Evolutionary conservation across 2,888 invertebrate species (phyloP).

Genomic region (Campoplex capitator): DNA sequence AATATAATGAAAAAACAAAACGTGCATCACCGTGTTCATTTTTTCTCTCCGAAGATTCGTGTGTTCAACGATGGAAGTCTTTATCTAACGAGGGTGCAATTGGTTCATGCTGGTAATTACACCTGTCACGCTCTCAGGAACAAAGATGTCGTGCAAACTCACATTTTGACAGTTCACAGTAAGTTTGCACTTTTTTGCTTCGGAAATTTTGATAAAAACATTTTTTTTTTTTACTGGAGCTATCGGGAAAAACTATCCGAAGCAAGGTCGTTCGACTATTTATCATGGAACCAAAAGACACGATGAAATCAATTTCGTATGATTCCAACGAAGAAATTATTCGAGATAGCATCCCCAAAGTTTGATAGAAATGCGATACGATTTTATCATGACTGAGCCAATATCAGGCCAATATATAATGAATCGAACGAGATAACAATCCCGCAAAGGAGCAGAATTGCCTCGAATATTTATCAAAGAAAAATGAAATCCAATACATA

Average conservation of each 20-base stretch:
- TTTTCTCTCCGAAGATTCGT: constrained; percentile 83
- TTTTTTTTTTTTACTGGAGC: not conserved
- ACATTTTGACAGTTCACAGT: constrained; percentile 91
- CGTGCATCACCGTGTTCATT: not conserved
- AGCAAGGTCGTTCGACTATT: not conserved
- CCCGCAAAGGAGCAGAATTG: not conserved
- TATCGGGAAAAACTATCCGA: not conserved
- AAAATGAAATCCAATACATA: constrained; percentile 1
- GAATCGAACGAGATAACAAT: constrained; percentile 16
- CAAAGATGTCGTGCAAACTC: constrained; percentile 90
- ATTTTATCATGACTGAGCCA: constrained; percentile 2
- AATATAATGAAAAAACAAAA: not conserved
- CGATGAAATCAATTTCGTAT: constrained; percentile 22
- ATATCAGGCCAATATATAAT: not conserved
- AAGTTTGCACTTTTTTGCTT: constrained; percentile 79
- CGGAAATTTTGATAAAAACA: not conserved
- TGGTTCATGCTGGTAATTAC: constrained; percentile 92
- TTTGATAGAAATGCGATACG: constrained; percentile 23
- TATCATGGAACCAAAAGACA: constrained; percentile 4
- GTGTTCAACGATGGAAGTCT: constrained; percentile 91
- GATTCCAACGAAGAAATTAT: constrained; percentile 6
- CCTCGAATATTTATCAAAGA: constrained; percentile 7
- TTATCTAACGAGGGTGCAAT: constrained; percentile 90
- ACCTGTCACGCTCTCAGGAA: constrained; percentile 91
- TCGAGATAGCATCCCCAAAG: not conserved